Evolutionary conservation across 2,797 vertebrate genomes (phyloP).

Genomic region (Phrynocephalus guinanensis): DNA sequence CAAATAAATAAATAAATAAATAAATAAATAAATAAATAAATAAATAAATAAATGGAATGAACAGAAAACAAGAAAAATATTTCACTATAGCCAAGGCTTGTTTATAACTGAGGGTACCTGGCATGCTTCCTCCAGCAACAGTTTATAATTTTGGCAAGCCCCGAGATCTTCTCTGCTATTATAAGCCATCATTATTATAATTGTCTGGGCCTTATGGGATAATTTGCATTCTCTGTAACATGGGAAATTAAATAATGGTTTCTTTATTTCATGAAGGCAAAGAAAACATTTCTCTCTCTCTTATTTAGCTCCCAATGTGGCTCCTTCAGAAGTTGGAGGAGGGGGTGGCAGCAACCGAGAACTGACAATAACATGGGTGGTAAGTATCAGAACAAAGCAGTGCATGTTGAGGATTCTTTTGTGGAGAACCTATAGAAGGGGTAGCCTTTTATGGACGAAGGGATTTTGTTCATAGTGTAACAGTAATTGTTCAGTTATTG

Average conservation of each 20-base stretch:
- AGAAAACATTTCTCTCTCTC: slow-evolving; percentile 45
- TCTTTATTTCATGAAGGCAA: slow-evolving; percentile 52
- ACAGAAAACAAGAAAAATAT: slow-evolving; percentile 28
- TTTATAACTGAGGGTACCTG: slow-evolving; percentile 34
- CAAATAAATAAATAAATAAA: background rate
- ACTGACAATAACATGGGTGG: slow-evolving; percentile 96
- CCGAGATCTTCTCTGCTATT: slow-evolving; percentile 68
- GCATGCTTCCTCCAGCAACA: slow-evolving; percentile 64
- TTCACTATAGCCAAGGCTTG: slow-evolving; percentile 38
- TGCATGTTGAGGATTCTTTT: accelerated
- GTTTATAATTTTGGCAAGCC: slow-evolving; percentile 74
- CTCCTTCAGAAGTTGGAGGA: slow-evolving; percentile 92
- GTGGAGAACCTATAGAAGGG: too few species aligned
- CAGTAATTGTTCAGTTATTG: background rate
- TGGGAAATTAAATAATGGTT: slow-evolving; percentile 36
- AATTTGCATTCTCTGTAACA: slow-evolving; percentile 66
- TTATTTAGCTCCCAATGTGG: slow-evolving; percentile 91
- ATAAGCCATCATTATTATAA: slow-evolving; percentile 71
- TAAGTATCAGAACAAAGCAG: slow-evolving; percentile 69
- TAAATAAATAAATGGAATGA: slow-evolving; percentile 14
- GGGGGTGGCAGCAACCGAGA: slow-evolving; percentile 92
- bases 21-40: slow-evolving; percentile 15
- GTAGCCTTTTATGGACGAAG: background rate
- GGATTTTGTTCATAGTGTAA: slow-evolving; percentile 1
- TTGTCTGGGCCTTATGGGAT: slow-evolving; percentile 56